phyloP scores from a whole-genome alignment of 2,888 invertebrate species.

The Morpho achilles region DNA sequence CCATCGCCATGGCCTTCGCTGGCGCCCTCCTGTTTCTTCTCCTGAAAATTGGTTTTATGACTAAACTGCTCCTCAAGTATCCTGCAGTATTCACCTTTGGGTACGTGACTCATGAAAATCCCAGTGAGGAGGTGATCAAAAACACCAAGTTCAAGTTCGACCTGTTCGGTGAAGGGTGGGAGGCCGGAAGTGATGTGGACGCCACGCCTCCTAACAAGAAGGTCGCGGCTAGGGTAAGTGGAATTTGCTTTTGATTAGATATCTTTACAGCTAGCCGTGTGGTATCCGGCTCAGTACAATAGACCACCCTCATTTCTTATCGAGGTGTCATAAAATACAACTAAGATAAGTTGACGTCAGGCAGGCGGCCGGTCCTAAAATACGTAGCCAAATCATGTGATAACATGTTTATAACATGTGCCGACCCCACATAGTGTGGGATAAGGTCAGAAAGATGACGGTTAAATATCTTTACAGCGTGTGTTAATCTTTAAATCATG shows the following conservation, averaged over 20 bases:
- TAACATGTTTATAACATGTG: too few species aligned
- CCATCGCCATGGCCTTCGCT: conserved; percentile 74
- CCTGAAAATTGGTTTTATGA: conserved; percentile 35
- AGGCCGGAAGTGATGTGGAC: conserved; percentile 68
- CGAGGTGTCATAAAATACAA: too few species aligned
- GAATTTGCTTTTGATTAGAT: too few species aligned
- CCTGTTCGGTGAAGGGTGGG: conserved; percentile 90
- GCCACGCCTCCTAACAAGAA: conserved; percentile 80
- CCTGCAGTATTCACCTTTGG: conserved; percentile 84
- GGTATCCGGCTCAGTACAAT: too few species aligned
- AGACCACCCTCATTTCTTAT: too few species aligned
- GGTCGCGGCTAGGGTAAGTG: conserved; percentile 80
- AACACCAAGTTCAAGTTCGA: conserved; percentile 82
- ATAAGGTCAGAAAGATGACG: too few species aligned
- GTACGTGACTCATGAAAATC: conserved; percentile 82
- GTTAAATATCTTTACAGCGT: background rate
- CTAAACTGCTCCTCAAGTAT: conserved; percentile 41
- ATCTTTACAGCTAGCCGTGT: background rate
- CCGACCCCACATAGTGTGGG: too few species aligned
- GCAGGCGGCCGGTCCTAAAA: too few species aligned
- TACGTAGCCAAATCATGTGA: too few species aligned
- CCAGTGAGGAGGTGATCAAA: conserved; percentile 79
- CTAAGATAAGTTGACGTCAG: too few species aligned
- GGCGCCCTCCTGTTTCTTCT: conserved; percentile 66
- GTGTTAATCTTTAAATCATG: background rate